Conservation (phyloP, 2,113 vertebrate genomes). For the Athene noctua region DNA sequence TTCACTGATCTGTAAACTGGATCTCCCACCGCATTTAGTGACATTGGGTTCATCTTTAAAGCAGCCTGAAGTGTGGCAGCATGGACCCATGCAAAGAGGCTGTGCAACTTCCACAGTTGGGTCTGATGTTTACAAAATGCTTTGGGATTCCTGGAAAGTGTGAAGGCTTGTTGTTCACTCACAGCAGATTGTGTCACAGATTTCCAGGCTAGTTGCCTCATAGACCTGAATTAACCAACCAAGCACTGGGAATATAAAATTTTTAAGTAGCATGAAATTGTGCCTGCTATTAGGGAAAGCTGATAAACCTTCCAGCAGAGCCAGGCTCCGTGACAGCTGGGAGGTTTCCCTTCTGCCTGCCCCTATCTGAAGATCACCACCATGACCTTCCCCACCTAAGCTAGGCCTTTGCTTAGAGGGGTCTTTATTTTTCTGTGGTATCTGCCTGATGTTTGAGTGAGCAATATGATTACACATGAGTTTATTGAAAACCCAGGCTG, state of each 20-base stretch:
- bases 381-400: background rate
- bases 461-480: background rate
- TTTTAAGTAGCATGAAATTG: background rate
- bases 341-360: background rate
- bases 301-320: background rate
- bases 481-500: background rate
- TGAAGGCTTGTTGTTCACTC: constrained; percentile 2
- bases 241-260: background rate
- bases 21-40: background rate
- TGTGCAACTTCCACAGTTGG: background rate
- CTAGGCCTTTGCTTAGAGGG: background rate
- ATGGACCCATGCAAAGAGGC: background rate
- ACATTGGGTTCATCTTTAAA: background rate
- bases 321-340: background rate
- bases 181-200: constrained; percentile 13
- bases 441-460: background rate
- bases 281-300: background rate
- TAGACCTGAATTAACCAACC: constrained; percentile 6
- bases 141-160: constrained; percentile 38
- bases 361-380: background rate
- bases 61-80: fast-evolving
- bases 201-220: constrained; percentile 32
- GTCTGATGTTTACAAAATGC: background rate
- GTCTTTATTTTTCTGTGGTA: background rate
- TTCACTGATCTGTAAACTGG: background rate